A percentile compares a stretch with the other conserved stretches of the same genome.
Evolutionary conservation across 37 sponge, comb jelly and placozoan genomes (phyloP).

Genomic region (Beroe forskalii): DNA sequence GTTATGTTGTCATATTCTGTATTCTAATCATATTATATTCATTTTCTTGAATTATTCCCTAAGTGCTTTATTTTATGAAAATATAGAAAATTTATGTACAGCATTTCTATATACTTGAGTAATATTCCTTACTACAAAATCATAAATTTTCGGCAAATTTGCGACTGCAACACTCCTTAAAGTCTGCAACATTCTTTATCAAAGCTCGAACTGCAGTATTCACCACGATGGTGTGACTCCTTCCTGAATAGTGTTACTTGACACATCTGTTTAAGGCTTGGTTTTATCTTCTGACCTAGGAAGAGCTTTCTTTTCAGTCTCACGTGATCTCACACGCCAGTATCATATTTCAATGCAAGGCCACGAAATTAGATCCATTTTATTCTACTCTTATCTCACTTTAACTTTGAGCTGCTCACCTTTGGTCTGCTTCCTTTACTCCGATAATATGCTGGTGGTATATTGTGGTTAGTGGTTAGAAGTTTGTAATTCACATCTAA

Average conservation of each 20-base stretch:
- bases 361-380: neutral
- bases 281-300: neutral
- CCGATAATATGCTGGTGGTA: neutral
- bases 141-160: too few relatives aligned
- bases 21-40: too few relatives aligned
- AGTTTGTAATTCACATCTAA: too few relatives aligned
- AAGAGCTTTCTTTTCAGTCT: neutral
- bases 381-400: neutral
- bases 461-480: neutral
- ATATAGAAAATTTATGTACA: too few relatives aligned
- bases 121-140: too few relatives aligned
- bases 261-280: neutral
- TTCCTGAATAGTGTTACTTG: neutral
- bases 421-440: too few relatives aligned
- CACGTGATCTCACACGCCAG: neutral
- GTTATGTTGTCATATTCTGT: too few relatives aligned
- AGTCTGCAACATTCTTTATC: neutral
- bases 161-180: neutral
- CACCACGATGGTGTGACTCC: neutral
- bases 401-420: neutral
- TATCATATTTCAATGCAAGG: neutral
- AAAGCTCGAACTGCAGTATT: neutral
- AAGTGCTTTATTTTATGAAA: too few relatives aligned
- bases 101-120: too few relatives aligned
- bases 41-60: too few relatives aligned